Conservation (phyloP, 2,888 invertebrate genomes). For the Patella caerulea region DNA sequence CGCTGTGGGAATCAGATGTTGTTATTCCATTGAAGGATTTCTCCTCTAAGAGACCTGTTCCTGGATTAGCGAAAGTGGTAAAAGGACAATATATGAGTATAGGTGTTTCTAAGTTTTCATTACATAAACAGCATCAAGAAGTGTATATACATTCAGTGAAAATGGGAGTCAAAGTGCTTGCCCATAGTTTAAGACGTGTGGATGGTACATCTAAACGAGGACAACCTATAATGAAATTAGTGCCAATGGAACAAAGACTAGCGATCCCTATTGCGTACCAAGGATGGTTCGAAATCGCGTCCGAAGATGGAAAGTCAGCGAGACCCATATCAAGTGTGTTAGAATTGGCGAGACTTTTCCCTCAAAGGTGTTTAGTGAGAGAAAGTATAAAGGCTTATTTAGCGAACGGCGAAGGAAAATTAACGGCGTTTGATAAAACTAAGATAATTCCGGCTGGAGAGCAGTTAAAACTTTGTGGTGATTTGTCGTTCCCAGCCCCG, state of each 20-base stretch:
- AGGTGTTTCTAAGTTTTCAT: constrained; percentile 84
- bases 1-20: constrained; percentile 62
- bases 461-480: constrained; percentile 64
- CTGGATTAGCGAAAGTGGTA: constrained; percentile 90
- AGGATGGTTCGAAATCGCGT: constrained; percentile 93
- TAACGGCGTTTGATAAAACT: constrained; percentile 54
- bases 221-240: constrained; percentile 36
- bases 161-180: constrained; percentile 82
- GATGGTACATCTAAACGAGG: constrained; percentile 44
- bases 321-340: constrained; percentile 89
- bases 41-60: constrained; percentile 81
- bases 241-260: constrained; percentile 75
- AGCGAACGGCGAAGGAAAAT: constrained; percentile 57
- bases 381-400: constrained; percentile 71
- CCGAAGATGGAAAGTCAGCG: constrained; percentile 93
- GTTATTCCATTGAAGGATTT: constrained; percentile 68
- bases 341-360: constrained; percentile 79
- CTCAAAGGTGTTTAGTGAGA: constrained; percentile 80
- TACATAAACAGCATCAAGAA: constrained; percentile 79
- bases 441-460: constrained; percentile 64
- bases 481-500: constrained; percentile 47
- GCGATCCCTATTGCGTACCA: constrained; percentile 91
- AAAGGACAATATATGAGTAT: constrained; percentile 94
- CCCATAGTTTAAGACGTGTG: constrained; percentile 53
- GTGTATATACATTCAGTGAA: constrained; percentile 83